Evolutionary conservation across 2,113 vertebrate genomes (phyloP), one percentile per base, ranked within the genome.

Genomic region (Struthidea cinerea): DNA sequence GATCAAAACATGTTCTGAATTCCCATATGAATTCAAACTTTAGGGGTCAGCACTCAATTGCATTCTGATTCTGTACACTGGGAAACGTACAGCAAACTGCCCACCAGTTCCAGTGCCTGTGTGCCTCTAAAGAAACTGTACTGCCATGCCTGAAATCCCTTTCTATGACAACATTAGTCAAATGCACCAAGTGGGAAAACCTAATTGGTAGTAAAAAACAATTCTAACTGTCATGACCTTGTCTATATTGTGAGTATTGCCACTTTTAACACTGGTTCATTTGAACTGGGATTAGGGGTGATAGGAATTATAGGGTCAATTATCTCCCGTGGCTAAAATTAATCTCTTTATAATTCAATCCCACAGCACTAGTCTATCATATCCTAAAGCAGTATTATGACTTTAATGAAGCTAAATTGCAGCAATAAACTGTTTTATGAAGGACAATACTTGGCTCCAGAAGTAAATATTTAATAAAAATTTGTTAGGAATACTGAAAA

Each of bases 301-400:
- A 81, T 84, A 93, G 92, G 76, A 95, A 96, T 96, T 95, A 93
- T 79, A 78, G 93, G 96, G 94, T 95, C 94, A 96, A 93, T 97
- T 97, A 96, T 96, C 60, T 92, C 76, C 15, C 0, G 16, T 89
- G 90, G 93, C 88, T 92, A 89, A 96, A 95, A 94, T 93, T 82
- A 96, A 93, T 96, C 79, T 97, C 84, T 90, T 89, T 86, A 91
- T 89, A 92, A 94, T 96, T 95, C 93, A 94, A 92, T 94, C 96
- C 93, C 88, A 73, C 37, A 87, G 65, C 80, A 89, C 83, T 64
- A 84, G 69, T 84, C 85, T 86, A 81, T 95, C 86, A 84, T 50
- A 80, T 56, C 64, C 90, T 92, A 94, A 94, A 97, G 63, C 76
- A 84, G 60, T 79, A 92, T 89, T 91, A 89, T 79, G 83, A 93